Evolutionary conservation across 64 coral and sea anemone genomes (phyloP), one percentile per base, ranked within the genome.

Genomic region (Stichodactyla helianthus): DNA sequence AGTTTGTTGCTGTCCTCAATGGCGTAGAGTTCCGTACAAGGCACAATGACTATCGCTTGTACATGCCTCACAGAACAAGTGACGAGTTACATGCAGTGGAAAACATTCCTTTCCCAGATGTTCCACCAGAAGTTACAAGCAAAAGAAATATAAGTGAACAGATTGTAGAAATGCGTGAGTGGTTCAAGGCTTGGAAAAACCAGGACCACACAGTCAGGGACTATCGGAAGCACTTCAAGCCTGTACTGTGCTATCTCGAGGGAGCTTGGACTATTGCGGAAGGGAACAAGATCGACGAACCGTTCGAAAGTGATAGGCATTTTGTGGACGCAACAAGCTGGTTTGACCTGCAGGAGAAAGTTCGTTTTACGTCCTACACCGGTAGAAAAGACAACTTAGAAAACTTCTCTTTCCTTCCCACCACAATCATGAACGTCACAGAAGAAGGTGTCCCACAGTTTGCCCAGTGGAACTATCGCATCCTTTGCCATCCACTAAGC

Each of bases 401-500:
- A 28, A 94, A 94, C 80, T 90, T 94, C 53, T 86, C 93, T 12
- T 94, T 90, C 70, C 93, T 94, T 4, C 93, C 93, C 15, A 94
- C 93, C 11, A 87, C 93, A n/a, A 88, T 94, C 54, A 90, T 94
- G 67, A 83, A 88, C 5, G 82, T 89, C 0, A 89, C 88, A 23
- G 84, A 94, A 17, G 88, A 62, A 18, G 85, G 87, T 5, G 65
- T 82, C 10, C 84, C 93, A 54, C 51, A 89, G 25, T 94, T 94
- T 87, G 93, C 93, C 6, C 93, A 94, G 67, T 94, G 88, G 93
- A 94, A 94, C 74, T 94, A 94, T 54, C 88, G 93, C 15, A 94
- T 94, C 79, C 55, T 88, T 20, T 94, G 93, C 50, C 88, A 94
- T 74, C 93, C 93, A 50, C 2, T 94, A 12, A 87, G 79, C 79